phyloP scores from a whole-genome alignment of 1,140 invertebrate genomes.

The Vanessa tameamea region DNA sequence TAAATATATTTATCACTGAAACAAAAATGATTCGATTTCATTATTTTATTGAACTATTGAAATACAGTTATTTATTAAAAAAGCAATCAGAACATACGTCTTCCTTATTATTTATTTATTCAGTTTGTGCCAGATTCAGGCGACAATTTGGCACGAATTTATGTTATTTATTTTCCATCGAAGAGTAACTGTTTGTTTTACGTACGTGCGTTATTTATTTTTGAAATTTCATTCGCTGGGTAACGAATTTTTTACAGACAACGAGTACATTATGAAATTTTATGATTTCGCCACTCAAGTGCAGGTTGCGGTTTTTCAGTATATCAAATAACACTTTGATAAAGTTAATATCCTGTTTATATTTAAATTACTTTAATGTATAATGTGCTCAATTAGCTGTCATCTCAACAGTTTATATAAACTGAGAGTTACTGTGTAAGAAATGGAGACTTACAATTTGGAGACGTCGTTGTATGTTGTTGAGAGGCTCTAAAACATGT shows the following conservation, averaged over 20 bases:
- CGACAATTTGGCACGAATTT: constrained; percentile 53
- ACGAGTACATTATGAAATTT: constrained; percentile 45
- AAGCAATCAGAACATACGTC: constrained; percentile 42
- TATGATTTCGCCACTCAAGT: constrained; percentile 27
- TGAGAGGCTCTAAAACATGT: too few relatives aligned
- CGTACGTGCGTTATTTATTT: constrained; percentile 48
- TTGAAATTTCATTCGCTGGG: constrained; percentile 44
- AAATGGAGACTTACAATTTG: too few relatives aligned
- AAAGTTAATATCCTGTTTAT: too few relatives aligned
- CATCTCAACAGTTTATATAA: too few relatives aligned
- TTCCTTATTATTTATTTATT: constrained; percentile 54
- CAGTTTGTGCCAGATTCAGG: constrained; percentile 48
- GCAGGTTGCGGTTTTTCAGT: neutral
- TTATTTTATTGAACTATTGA: constrained; percentile 9
- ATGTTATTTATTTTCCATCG: constrained; percentile 57
- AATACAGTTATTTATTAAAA: constrained; percentile 40
- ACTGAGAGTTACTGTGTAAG: too few relatives aligned
- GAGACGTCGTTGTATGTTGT: too few relatives aligned
- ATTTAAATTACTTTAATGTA: too few relatives aligned
- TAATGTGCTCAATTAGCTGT: too few relatives aligned
- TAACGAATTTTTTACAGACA: constrained; percentile 45
- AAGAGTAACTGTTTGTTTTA: constrained; percentile 53
- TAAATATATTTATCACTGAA: neutral
- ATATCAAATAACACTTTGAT: too few relatives aligned
- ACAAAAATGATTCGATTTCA: neutral